Evolutionary conservation across 1,140 invertebrate genomes (phyloP), one percentile per base, ranked within the genome.

Genomic region (Cotesia glomerata): DNA sequence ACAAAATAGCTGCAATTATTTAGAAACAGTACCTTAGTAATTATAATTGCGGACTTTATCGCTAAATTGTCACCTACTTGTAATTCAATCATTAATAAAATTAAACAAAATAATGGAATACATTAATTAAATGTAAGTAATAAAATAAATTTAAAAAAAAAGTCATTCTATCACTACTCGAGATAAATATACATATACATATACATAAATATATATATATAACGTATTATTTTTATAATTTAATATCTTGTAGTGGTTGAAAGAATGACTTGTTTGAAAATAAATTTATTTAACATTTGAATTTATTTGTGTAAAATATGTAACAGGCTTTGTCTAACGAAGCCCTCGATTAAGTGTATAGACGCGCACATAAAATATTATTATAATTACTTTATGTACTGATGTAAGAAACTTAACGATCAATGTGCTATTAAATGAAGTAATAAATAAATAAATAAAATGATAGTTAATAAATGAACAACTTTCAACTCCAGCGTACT

Each of bases 181-280:
- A 68, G 36, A 75, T 39, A 75, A 70, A 76, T 76, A 78, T 71
- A 45, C 39, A 45, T 39, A 39, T 39, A 39, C 36, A 39, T 45
- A 45, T 45, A 45, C 39, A 45, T 45, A 45, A 45, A 45, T 45
- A 45, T 45, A 26, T 26, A 26, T 26, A 45, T 45, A 81, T 80
- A 82, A 81, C 72, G 79, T 82, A 79, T 85, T 86, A 86, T 86
- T 86, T 85, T 85, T 85, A 81, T 85, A 85, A 84, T 85, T 85
- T 83, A 68, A 71, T 75, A 78, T 78, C 71, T 72, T 75, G 77
- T 65, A 45, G 65, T 63, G 69, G 78, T 81, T 80, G 80, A 75
- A 76, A 79, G 66, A 75, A 82, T 79, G 77, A 82, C 81, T 81
- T 76, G 69, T 16, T 14, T 45, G 7, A 9, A 7, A 45, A 9